Conservation (phyloP, 2,113 vertebrate species). For the Elachura formosa region DNA sequence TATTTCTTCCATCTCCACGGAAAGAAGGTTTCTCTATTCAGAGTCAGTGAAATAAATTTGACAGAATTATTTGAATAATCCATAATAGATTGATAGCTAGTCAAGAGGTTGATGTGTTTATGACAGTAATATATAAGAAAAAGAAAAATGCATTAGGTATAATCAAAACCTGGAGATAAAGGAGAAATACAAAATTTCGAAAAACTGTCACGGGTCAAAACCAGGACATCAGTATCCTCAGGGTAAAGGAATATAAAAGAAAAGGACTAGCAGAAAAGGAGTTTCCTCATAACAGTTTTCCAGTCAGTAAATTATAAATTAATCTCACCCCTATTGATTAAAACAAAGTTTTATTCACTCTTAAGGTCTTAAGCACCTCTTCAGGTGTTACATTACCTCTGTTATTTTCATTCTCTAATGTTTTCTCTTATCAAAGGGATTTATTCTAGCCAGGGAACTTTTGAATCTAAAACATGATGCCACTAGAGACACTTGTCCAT, state of each 20-base stretch:
- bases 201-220: not conserved
- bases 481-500: not conserved
- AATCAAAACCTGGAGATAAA: not conserved
- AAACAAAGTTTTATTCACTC: not conserved
- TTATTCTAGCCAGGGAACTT: not conserved
- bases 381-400: not conserved
- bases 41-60: constrained; percentile 23
- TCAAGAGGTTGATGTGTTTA: not conserved
- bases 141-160: not conserved
- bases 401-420: not conserved
- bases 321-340: not conserved
- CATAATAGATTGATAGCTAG: constrained; percentile 25
- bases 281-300: not conserved
- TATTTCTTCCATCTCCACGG: constrained; percentile 43
- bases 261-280: not conserved
- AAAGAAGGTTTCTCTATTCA: constrained; percentile 8
- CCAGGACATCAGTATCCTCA: not conserved
- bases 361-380: not conserved
- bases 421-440: not conserved
- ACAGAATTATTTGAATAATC: constrained; percentile 51
- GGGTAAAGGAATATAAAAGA: not conserved
- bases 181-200: not conserved
- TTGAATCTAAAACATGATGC: not conserved
- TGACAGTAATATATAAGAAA: not conserved
- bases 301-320: not conserved